Conservation (phyloP, 2,797 vertebrate species). For the Gouania willdenowi region DNA sequence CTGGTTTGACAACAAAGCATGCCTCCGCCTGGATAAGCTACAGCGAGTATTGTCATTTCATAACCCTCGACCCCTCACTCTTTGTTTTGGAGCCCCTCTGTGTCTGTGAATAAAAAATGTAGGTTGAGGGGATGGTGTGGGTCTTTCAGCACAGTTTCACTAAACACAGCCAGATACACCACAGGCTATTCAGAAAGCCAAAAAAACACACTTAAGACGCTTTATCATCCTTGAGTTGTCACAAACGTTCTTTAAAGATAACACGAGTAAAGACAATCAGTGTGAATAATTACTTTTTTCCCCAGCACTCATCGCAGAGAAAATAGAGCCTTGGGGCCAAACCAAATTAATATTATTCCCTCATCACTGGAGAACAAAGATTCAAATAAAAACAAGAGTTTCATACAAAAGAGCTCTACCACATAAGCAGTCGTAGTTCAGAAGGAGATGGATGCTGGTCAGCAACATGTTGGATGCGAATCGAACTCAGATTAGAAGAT, state of each 20-base stretch:
- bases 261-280: not conserved
- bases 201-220: constrained; percentile 1
- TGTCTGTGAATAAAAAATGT: constrained; percentile 56
- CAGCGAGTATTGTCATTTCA: constrained; percentile 63
- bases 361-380: constrained; percentile 8
- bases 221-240: constrained; percentile 8
- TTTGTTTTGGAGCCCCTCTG: constrained; percentile 54
- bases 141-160: constrained; percentile 49
- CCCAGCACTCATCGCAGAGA: not conserved
- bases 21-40: constrained; percentile 58
- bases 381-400: constrained; percentile 12
- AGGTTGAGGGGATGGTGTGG: constrained; percentile 46
- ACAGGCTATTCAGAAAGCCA: constrained; percentile 10
- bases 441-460: not conserved
- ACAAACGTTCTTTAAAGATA: constrained; percentile 4
- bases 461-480: constrained; percentile 74
- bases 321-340: constrained; percentile 12
- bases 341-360: constrained; percentile 30
- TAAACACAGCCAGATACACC: constrained; percentile 24
- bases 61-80: constrained; percentile 54
- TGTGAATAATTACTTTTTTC: not conserved
- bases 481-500: constrained; percentile 76
- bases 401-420: constrained; percentile 33
- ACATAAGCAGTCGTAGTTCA: constrained; percentile 48
- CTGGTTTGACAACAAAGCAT: constrained; percentile 71